These are phyloP conservation scores for Antheraea yamamai DNA, from an alignment of 2,888 invertebrate genomes.

Conservation along the genomic window DNA sequence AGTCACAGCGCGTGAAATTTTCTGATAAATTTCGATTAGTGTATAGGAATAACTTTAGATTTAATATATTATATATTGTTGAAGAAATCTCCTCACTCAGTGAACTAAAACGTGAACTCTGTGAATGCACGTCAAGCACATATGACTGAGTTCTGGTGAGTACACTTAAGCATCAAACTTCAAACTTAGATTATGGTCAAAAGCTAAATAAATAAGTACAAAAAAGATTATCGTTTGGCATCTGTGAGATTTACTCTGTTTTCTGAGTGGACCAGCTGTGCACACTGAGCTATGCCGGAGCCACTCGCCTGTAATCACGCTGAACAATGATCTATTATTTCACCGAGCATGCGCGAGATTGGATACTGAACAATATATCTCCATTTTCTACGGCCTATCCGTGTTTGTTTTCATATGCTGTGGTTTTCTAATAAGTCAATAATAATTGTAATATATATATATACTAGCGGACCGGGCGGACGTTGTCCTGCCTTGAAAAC, in stretches of 20 bases:
- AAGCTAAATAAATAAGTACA: not conserved
- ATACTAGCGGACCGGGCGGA: too few relatives aligned
- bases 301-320: constrained; percentile 38
- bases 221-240: not conserved
- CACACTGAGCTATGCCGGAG: not conserved
- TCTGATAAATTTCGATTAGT: too few relatives aligned
- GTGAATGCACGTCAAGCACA: too few relatives aligned
- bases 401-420: constrained; percentile 36
- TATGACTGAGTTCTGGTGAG: too few relatives aligned
- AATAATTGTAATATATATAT: not conserved
- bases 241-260: not conserved
- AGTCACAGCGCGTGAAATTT: too few relatives aligned
- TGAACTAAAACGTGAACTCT: too few relatives aligned
- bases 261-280: constrained; percentile 19
- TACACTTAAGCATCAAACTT: too few relatives aligned
- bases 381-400: constrained; percentile 24
- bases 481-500: too few relatives aligned
- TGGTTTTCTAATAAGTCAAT: constrained; percentile 21
- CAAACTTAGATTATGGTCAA: not conserved
- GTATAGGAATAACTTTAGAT: too few relatives aligned
- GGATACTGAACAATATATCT: constrained; percentile 22
- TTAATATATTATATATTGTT: too few relatives aligned
- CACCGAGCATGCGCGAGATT: constrained; percentile 42
- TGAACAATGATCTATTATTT: constrained; percentile 72
- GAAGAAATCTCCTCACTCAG: too few relatives aligned